These are phyloP conservation scores for Todiramphus saurophagus DNA, from an alignment of 2,113 vertebrate species.

Conservation along the genomic window DNA sequence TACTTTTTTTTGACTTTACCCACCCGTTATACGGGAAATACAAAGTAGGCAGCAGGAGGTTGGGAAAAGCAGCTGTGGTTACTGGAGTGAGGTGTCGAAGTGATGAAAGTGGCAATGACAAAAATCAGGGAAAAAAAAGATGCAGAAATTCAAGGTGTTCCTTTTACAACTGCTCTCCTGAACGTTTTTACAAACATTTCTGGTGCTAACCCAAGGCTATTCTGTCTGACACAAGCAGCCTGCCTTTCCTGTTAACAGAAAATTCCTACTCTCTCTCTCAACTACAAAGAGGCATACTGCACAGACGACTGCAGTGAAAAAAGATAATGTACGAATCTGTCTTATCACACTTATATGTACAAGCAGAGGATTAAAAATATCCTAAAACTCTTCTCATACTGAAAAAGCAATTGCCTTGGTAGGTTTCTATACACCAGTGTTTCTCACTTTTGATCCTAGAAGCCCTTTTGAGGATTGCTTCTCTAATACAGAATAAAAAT, in stretches of 20 bases:
- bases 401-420: neutral
- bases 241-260: neutral
- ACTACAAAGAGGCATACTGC: neutral
- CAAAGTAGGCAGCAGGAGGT: neutral
- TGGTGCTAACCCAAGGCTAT: neutral
- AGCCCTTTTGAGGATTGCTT: neutral
- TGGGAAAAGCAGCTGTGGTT: neutral
- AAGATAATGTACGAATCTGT: slow-evolving; percentile 5
- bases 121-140: neutral
- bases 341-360: neutral
- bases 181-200: neutral
- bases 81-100: neutral
- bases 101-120: neutral
- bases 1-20: neutral
- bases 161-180: neutral
- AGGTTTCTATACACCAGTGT: neutral
- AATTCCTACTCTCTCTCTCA: neutral
- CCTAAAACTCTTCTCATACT: neutral
- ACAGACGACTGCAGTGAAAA: slow-evolving; percentile 23
- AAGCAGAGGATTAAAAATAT: slow-evolving; percentile 36
- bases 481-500: neutral
- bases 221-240: neutral
- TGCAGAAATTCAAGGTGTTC: neutral
- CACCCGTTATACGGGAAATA: neutral
- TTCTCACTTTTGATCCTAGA: neutral